Evolutionary conservation across 2,113 vertebrate species (phyloP).

Genomic region (Oreochromis spilurus): DNA sequence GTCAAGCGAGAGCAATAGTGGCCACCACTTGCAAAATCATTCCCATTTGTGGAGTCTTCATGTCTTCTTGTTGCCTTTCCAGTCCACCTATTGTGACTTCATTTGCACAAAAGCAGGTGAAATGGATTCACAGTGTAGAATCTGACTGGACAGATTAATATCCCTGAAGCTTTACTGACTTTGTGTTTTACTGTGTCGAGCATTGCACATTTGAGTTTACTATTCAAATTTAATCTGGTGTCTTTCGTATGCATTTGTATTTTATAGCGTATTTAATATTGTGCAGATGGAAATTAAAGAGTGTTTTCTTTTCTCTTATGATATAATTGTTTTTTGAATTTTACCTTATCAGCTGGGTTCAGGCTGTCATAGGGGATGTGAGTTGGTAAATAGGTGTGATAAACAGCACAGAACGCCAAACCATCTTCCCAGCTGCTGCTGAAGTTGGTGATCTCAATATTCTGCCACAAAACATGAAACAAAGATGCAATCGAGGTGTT

Average conservation of each 20-base stretch:
- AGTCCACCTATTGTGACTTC: neutral
- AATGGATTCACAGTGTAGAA: neutral
- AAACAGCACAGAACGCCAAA: slow-evolving; percentile 72
- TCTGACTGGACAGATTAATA: neutral
- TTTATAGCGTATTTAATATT: neutral
- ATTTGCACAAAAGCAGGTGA: neutral
- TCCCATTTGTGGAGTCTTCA: neutral
- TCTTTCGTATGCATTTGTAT: neutral
- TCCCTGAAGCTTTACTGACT: neutral
- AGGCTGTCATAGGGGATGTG: slow-evolving; percentile 61
- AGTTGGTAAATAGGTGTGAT: slow-evolving; percentile 68
- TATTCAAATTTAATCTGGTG: neutral
- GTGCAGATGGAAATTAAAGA: neutral
- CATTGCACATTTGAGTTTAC: neutral
- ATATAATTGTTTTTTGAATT: neutral
- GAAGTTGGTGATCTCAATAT: slow-evolving; percentile 77
- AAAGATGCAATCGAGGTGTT: neutral
- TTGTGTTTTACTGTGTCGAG: neutral
- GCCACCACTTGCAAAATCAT: neutral
- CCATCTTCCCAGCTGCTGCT: slow-evolving; percentile 76
- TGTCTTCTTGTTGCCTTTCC: neutral
- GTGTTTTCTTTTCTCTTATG: neutral
- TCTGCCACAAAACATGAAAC: slow-evolving; percentile 40
- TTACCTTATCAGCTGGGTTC: slow-evolving; percentile 57
- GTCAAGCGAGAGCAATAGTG: neutral